Evolutionary conservation across 2,113 vertebrate species (phyloP).

Genomic region (Clupea harengus): DNA sequence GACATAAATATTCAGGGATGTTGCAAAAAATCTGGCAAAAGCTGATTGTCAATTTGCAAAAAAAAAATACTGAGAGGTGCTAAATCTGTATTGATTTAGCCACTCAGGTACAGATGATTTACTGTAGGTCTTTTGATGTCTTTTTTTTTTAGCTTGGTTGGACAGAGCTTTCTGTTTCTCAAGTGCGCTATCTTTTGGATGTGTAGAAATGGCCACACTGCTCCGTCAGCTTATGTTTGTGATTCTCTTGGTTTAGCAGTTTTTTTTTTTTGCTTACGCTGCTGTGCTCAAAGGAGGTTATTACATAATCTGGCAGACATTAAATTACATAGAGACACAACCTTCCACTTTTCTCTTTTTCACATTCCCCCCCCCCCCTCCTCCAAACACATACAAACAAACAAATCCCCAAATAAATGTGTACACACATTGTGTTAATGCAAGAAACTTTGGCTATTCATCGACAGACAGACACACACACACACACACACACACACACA

Average conservation of each 20-base stretch:
- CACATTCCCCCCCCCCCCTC: neutral
- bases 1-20: neutral
- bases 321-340: conserved; percentile 20
- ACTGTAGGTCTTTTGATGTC: too few relatives aligned
- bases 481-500: conserved; percentile 21
- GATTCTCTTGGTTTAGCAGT: conserved; percentile 33
- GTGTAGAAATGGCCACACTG: neutral
- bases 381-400: conserved; percentile 24
- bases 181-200: too few relatives aligned
- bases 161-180: too few relatives aligned
- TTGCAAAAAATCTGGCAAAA: neutral
- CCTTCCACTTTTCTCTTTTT: neutral
- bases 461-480: neutral
- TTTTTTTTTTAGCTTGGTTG: too few relatives aligned
- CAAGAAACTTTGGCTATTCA: neutral
- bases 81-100: too few relatives aligned
- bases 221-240: conserved; percentile 31
- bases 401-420: conserved; percentile 23
- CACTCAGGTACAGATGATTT: too few relatives aligned
- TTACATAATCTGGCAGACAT: conserved; percentile 61
- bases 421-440: neutral
- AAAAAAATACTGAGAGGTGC: too few relatives aligned
- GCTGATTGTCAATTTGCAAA: too few relatives aligned
- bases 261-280: conserved; percentile 44
- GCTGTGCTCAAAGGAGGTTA: conserved; percentile 47